phyloP scores from a whole-genome alignment of 2,888 invertebrate species.

The Alitta virens region DNA sequence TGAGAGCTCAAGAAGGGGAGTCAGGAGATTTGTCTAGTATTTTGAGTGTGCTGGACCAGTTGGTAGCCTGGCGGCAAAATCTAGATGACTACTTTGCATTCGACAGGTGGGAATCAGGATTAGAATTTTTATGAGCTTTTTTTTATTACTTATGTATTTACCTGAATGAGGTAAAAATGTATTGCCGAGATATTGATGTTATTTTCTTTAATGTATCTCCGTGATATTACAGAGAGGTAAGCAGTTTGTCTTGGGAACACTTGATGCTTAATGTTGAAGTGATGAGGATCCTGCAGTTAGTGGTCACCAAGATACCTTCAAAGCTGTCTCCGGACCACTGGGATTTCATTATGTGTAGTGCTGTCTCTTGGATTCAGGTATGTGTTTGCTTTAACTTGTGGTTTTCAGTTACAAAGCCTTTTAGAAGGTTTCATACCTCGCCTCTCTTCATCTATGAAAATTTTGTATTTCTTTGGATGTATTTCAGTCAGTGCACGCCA shows the following conservation, averaged over 20 bases:
- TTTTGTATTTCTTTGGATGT: too few relatives aligned
- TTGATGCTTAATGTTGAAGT: slow-evolving; percentile 56
- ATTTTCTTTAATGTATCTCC: not conserved
- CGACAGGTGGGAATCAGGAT: slow-evolving; percentile 5
- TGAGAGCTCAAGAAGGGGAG: not conserved
- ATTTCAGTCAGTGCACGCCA: slow-evolving; percentile 28
- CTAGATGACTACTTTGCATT: slow-evolving; percentile 19
- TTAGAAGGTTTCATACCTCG: too few relatives aligned
- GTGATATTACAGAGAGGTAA: not conserved
- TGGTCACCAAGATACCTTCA: slow-evolving; percentile 47
- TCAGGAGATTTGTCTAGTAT: not conserved
- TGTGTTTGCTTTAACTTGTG: not conserved
- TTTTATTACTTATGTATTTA: too few relatives aligned
- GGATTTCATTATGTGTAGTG: slow-evolving; percentile 73
- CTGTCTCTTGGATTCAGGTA: slow-evolving; percentile 68
- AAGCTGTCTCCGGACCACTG: slow-evolving; percentile 63
- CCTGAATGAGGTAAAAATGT: too few relatives aligned
- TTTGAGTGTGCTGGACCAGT: slow-evolving; percentile 30
- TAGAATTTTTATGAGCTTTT: not conserved
- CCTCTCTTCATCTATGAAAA: too few relatives aligned
- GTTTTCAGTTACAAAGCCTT: too few relatives aligned
- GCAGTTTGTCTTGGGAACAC: not conserved
- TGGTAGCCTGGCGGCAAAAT: slow-evolving; percentile 35
- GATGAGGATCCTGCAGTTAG: slow-evolving; percentile 53
- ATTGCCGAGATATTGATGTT: not conserved